Base-by-base conservation (phyloP, 2,113 vertebrate genomes). In the Micromys minutus region DNA sequence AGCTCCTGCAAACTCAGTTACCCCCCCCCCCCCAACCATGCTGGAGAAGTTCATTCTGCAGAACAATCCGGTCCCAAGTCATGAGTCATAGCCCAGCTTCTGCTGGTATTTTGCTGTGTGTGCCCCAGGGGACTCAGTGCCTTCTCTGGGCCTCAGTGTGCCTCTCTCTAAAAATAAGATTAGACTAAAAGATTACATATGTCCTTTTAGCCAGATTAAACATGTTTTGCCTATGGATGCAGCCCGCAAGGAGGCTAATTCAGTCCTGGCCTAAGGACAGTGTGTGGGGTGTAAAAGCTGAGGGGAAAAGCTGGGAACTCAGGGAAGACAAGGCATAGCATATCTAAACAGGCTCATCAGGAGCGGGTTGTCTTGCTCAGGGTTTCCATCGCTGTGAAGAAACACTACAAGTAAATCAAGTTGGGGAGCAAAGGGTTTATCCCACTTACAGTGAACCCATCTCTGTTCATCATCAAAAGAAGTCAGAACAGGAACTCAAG, bases 151-250 rank as follows among this genome's bases (percentile, higher is more conserved):
- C 69, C 57, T 91, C 15, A 74, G 36, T 6, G 69, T 57, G 45
- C 24, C 52, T 81, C 22, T 72, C 45, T 71, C 26, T 26, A 67
- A 84, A 79, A 89, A 29, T 65, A 29, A 89, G 55, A 52, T 50
- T 47, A 47, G 83, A 50, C 36, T 21, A 31, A 4, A 69, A 89
- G 81, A 61, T 5, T 0, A 3, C 61, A 16, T n/a, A 55, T 52
- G 57, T 87, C 59, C 57, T 95, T 85, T n/a, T 31, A 90, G 45
- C 45, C 81, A 72, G 59, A 75, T 80, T 57, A 80, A 92, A 52
- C 7, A n/a, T 10, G 31, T 15, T 26, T 15, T 61, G 69, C 81
- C 90, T 65, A 26, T 36, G 79, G 52, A 11, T 61, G 47, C 69
- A 87, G 65, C 52, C 77, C 65, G 34, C 3, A 24, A 12, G 39